Evolutionary conservation across 1,140 invertebrate genomes (phyloP).

Genomic region (Trichomalopsis sarcophagae): DNA sequence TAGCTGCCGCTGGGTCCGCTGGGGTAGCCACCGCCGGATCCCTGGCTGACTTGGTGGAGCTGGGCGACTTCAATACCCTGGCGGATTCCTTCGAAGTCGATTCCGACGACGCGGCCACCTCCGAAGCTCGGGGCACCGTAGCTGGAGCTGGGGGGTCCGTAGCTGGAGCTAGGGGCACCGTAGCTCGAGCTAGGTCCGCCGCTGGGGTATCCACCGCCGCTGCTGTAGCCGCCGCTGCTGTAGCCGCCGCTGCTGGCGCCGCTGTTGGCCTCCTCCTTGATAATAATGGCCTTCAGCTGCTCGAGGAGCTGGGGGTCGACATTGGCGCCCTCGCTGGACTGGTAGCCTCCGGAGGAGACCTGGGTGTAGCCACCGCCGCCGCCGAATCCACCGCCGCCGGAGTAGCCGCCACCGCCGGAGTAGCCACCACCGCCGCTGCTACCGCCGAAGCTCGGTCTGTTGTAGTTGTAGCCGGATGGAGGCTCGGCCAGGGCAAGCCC

Average conservation of each 20-base stretch:
- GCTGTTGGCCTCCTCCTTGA: conserved; percentile 83
- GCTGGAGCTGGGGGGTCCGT: conserved; percentile 75
- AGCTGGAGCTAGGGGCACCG: conserved; percentile 73
- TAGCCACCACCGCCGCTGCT: conserved; percentile 64
- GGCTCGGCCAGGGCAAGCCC: conserved; percentile 78
- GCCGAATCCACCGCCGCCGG: conserved; percentile 70
- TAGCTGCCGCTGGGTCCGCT: conserved; percentile 75
- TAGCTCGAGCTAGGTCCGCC: conserved; percentile 71
- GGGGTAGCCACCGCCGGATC: conserved; percentile 72
- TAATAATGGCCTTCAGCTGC: conserved; percentile 86
- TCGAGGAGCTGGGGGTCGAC: conserved; percentile 86
- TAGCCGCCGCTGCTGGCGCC: conserved; percentile 71
- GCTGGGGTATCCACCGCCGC: conserved; percentile 61
- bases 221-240: conserved; percentile 59
- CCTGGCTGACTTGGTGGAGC: conserved; percentile 77
- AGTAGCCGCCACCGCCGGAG: conserved; percentile 66
- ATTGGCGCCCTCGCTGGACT: conserved; percentile 85
- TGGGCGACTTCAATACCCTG: conserved; percentile 86
- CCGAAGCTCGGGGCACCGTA: conserved; percentile 77
- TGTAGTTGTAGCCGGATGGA: conserved; percentile 80
- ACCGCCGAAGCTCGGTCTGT: conserved; percentile 76
- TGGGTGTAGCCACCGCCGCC: conserved; percentile 83
- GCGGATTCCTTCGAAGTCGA: conserved; percentile 84
- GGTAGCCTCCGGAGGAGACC: conserved; percentile 83
- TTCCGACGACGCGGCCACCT: conserved; percentile 80